Evolutionary conservation across 2,113 vertebrate genomes (phyloP), one percentile per base, ranked within the genome.

Genomic region (Athene noctua): DNA sequence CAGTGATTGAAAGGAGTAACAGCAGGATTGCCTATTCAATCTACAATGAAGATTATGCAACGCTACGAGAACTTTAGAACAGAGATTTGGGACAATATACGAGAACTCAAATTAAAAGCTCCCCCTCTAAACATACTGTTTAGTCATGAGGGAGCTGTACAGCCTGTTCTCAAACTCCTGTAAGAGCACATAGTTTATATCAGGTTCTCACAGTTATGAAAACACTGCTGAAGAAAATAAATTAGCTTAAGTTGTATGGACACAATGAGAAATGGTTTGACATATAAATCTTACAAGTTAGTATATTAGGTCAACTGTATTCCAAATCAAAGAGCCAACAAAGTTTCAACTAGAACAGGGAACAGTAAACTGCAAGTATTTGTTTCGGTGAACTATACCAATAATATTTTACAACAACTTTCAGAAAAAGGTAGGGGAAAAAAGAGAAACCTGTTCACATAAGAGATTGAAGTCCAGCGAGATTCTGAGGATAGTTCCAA

Each of bases 121-220:
- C 88, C 79, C 36, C 92, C 74, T 87, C 85, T 94, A 95, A 95
- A 71, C 95, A 79, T 44, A 83, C 71, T 88, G 80, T 62, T 92
- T 86, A 96, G 91, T 78, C 82, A 86, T 38, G 38, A 95, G 38
- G 51, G 86, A 93, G 91, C 95, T 94, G 94, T 42, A 96, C 97
- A 91, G 83, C 63, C 91, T 96, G 95, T 95, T 95, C 96, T 94
- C 65, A 91, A 95, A 94, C 95, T 95, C 92, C 96, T 91, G 77
- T 75, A 85, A 85, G 58, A 93, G 91, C 93, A 96, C 94, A 94
- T 49, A 88, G 88, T 94, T 96, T 96, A 74, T 90, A 86, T 85
- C 88, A 86, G 90, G 88, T 92, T 94, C 94, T 95, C 66, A 72
- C 19, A 95, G 92, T 92, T 92, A 80, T 44, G 87, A 92, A 95